Percentiles rank a stretch among this genome's conserved stretches.
phyloP scores from a whole-genome alignment of 2,797 vertebrate genomes.

The Pipistrellus kuhlii region DNA sequence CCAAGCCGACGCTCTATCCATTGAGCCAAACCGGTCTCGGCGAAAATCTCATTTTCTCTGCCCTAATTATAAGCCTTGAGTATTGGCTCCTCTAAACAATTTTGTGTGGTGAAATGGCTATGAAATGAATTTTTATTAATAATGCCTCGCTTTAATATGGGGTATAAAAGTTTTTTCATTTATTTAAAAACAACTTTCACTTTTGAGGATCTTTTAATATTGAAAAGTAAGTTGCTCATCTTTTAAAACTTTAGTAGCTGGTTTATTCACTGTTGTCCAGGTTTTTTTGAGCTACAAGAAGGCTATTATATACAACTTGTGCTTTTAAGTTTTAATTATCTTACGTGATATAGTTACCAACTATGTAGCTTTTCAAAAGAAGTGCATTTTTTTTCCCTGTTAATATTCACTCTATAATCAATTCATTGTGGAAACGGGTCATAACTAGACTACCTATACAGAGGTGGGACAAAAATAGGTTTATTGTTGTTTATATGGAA shows the following conservation, averaged over 20 bases:
- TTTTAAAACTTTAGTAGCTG: slow-evolving; percentile 38
- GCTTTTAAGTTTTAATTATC: background rate
- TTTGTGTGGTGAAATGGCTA: background rate
- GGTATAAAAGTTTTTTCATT: slow-evolving; percentile 48
- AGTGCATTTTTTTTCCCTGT: background rate
- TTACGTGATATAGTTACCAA: background rate
- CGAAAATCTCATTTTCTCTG: slow-evolving; percentile 19
- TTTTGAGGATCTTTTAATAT: slow-evolving; percentile 42
- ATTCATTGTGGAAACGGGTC: slow-evolving; percentile 33
- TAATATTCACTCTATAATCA: slow-evolving; percentile 26
- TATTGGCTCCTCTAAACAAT: background rate
- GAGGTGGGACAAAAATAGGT: background rate
- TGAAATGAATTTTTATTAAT: slow-evolving; percentile 42
- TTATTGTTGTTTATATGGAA: background rate
- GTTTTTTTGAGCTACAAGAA: background rate
- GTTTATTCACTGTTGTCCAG: background rate
- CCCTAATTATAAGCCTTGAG: background rate
- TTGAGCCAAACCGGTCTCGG: too few species aligned
- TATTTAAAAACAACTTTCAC: slow-evolving; percentile 48
- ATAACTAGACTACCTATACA: slow-evolving; percentile 22
- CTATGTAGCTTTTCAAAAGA: slow-evolving; percentile 3
- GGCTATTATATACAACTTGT: background rate
- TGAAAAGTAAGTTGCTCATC: slow-evolving; percentile 35
- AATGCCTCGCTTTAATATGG: background rate
- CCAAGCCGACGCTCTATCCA: too few species aligned